Base-by-base conservation (phyloP, 2,113 vertebrate genomes). In the Halichoeres trimaculatus region DNA sequence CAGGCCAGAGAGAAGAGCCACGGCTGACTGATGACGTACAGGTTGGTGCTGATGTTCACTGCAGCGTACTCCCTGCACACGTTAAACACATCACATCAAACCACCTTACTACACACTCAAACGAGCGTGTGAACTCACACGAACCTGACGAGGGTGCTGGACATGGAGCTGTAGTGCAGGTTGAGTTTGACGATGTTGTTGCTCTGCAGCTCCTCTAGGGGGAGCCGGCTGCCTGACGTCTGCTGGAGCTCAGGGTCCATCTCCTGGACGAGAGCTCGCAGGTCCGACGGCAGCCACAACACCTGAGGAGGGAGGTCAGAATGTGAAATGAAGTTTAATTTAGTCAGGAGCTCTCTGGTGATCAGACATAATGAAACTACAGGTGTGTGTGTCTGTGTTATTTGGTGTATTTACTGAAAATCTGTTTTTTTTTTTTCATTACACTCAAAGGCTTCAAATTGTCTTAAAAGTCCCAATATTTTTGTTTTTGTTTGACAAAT, bases 1-100 rank as follows among this genome's bases (percentile, higher is more conserved):
- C 97, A 99, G 0, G 95, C 96, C 90, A 99, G 80, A 1, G 97
- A 98, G 89, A 91, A 98, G 36, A 99, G 94, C 97, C 97, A 99
- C 0, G 95, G 94, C 81, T 97, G 95, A 8, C 92, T 97, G 83
- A 99, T 23, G 50, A 97, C 89, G 3, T 98, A 98, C 70, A 97
- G 57, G 86, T 98, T 98, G 75, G 95, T 96, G 84, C 74, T 94
- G 87, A 99, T 95, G 87, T 98, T 98, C 69, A 88, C 91, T 0
- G 88, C 91, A 0, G 94, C 81, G 0, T 96, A 95, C 71, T 91
- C 64, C 0, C 90, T 90, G 74, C 22, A 48, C 40, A 56, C 13
- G 5, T 10, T 23, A 1, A 9, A 35, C 0, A 8, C 34, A 10
- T 45, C 3, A 35, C 35, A 45, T 36, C 0, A 19, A 0, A 43